Percentiles rank a stretch among this genome's conserved stretches.
phyloP scores from a whole-genome alignment of 2,888 invertebrate genomes.

The Frankliniella intonsa region DNA sequence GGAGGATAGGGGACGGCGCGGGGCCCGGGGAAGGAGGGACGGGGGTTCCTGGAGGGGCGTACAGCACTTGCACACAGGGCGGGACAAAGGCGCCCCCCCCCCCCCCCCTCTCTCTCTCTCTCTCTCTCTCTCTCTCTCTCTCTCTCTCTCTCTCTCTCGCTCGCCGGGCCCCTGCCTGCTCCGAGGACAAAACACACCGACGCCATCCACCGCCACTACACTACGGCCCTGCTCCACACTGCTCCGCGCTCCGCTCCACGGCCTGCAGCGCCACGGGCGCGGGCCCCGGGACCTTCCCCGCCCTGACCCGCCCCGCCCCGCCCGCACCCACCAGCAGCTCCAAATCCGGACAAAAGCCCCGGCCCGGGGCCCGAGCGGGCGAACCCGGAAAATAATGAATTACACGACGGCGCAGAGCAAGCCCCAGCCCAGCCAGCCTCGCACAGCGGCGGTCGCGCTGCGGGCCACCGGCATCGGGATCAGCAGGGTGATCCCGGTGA shows the following conservation, averaged over 20 bases:
- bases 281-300: neutral
- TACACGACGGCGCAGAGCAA: neutral
- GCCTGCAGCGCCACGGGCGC: neutral
- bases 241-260: neutral
- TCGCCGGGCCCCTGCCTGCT: neutral
- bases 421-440: neutral
- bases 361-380: too few relatives aligned
- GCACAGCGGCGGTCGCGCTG: neutral
- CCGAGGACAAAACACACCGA: constrained; percentile 19
- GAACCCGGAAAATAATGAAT: too few relatives aligned
- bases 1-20: too few relatives aligned
- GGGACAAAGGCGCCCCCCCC: neutral
- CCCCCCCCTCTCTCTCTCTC: too few relatives aligned
- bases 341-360: neutral
- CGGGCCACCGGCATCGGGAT: neutral
- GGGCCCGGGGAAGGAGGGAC: neutral
- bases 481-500: too few relatives aligned
- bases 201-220: neutral
- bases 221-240: neutral
- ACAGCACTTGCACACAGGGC: neutral
- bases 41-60: neutral
- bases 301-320: neutral
- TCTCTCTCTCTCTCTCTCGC: neutral
- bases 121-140: neutral
- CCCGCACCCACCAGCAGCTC: neutral